A percentile compares a stretch with the other conserved stretches of the same genome.
Conservation (phyloP, 2,888 invertebrate species). For the Limnephilus rhombicus region DNA sequence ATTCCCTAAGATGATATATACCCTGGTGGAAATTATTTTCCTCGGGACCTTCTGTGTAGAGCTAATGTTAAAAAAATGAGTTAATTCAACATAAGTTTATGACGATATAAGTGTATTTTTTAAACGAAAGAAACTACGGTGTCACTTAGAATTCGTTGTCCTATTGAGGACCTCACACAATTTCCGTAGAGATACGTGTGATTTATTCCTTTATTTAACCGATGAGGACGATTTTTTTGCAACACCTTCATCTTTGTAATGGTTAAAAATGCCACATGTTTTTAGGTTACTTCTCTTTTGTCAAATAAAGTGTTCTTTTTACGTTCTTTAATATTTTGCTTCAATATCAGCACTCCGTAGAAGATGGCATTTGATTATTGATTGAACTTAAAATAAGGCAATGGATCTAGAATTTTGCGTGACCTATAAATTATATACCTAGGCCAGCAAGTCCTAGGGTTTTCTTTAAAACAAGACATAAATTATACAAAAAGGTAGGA, state of each 20-base stretch:
- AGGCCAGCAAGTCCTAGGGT: background rate
- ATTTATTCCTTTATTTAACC: no score
- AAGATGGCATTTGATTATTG: background rate
- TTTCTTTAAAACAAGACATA: background rate
- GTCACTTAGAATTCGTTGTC: no score
- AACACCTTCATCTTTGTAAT: background rate
- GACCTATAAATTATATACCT: background rate
- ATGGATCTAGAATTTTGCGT: background rate
- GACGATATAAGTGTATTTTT: background rate
- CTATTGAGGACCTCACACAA: background rate
- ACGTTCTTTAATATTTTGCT: background rate
- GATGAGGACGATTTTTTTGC: background rate
- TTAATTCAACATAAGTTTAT: background rate
- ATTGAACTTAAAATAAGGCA: background rate
- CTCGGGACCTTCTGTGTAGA: no score
- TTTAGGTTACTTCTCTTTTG: no score
- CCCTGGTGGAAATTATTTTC: no score
- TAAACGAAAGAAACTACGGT: background rate
- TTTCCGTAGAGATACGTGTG: background rate
- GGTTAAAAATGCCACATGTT: background rate
- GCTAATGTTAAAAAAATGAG: no score
- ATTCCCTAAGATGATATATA: no score
- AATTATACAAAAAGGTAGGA: background rate
- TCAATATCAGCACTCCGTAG: background rate
- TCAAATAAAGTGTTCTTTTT: background rate